Base-by-base conservation (phyloP, 2,797 vertebrate species). In the Aulostomus chinensis region DNA sequence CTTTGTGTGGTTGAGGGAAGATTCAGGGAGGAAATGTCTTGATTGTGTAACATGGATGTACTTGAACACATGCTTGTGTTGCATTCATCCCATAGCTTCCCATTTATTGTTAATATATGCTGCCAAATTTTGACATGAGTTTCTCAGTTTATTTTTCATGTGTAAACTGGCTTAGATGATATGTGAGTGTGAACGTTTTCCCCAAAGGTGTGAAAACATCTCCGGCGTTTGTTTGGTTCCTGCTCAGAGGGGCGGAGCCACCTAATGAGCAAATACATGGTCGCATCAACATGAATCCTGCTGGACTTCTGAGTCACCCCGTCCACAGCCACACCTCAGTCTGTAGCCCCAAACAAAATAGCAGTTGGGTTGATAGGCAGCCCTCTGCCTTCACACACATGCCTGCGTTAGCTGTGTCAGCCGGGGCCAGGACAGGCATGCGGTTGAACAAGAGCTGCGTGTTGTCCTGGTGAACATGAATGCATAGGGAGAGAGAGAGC, bases 391-490 rank as follows among this genome's bases (percentile, higher is more conserved):
- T 49, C 16, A 34, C 2, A 0, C 20, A 54, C 56, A 56, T 43
- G 43, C 51, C 49, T 32, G 5, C 22, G 35, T 59, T 22, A 37
- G 21, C 11, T 11, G 41, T 54, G 64, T 69, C 31, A 52, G 48
- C 36, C 13, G 18, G 38, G 56, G 28, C 64, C 54, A 56, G 45
- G 62, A 5, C 35, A 37, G 50, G 41, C 62, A 71, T 56, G 63
- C 24, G 39, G 65, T 36, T 42, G 28, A 61, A 68, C 40, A 47
- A 60, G 55, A 42, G 16, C 46, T 33, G 24, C 32, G 28, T 47
- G 48, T 67, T 45, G 66, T 50, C 55, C 49, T 68, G 12, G 55
- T 64, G 32, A 62, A 48, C 18, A 12, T 51, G 18, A 56, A 61
- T 7, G 9, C 24, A 49, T 29, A 16, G 36, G 26, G 29, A 24